Evolutionary conservation across 2,797 vertebrate species (phyloP).

Genomic region (Chanos chanos): DNA sequence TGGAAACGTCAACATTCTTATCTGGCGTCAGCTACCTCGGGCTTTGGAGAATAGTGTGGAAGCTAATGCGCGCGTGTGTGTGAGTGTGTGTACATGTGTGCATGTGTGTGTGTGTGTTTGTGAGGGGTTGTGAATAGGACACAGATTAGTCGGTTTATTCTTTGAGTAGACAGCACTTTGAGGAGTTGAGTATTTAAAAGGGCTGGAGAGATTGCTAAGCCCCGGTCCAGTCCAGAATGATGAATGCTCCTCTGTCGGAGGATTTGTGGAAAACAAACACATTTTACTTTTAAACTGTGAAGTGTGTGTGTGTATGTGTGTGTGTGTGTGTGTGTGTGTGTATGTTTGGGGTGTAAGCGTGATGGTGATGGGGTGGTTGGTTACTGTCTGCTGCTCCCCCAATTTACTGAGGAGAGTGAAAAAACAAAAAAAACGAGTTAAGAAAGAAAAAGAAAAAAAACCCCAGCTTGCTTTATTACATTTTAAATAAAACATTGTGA

Average conservation of each 20-base stretch:
- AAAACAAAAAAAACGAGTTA: neutral
- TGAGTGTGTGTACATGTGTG: too few species aligned
- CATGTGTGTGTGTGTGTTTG: neutral
- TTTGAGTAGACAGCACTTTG: slow-evolving; percentile 59
- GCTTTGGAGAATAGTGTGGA: too few species aligned
- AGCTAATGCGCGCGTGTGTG: too few species aligned
- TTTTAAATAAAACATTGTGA: slow-evolving; percentile 22
- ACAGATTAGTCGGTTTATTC: slow-evolving; percentile 61
- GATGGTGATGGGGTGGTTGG: slow-evolving; percentile 3
- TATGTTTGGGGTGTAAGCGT: too few species aligned
- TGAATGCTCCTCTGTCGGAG: slow-evolving; percentile 69
- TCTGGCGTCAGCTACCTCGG: too few species aligned
- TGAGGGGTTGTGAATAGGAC: slow-evolving; percentile 50
- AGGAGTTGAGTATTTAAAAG: slow-evolving; percentile 64
- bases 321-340: too few species aligned
- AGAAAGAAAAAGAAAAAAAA: slow-evolving; percentile 26
- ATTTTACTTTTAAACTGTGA: slow-evolving; percentile 70
- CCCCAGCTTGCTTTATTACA: slow-evolving; percentile 26
- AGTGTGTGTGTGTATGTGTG: too few species aligned
- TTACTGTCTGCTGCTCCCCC: neutral
- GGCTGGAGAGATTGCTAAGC: slow-evolving; percentile 57
- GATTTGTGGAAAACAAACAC: slow-evolving; percentile 74
- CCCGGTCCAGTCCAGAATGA: slow-evolving; percentile 62
- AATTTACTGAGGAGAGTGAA: neutral
- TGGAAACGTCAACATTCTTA: too few species aligned